Evolutionary conservation across 2,113 vertebrate genomes (phyloP).

Genomic region (Xiphias gladius): DNA sequence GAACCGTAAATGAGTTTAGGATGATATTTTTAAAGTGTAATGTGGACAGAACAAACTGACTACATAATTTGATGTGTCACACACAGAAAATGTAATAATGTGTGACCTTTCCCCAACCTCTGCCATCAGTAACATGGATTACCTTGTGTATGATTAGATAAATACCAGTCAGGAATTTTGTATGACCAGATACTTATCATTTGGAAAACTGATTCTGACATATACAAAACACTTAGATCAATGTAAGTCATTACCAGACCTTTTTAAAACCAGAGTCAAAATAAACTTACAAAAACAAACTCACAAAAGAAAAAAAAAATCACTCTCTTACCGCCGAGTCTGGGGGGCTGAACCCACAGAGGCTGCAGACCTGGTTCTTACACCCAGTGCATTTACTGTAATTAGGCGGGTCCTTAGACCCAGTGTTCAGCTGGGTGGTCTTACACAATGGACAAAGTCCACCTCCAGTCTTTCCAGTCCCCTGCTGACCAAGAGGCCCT

Average conservation of each 20-base stretch:
- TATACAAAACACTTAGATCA: neutral
- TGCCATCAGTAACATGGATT: conserved; percentile 13
- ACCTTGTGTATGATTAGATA: conserved; percentile 15
- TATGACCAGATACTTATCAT: neutral
- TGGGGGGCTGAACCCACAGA: conserved; percentile 96
- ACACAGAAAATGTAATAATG: conserved; percentile 6
- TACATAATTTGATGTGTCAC: conserved; percentile 21
- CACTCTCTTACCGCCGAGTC: conserved; percentile 83
- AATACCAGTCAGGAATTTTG: conserved; percentile 4
- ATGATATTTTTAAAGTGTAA: neutral
- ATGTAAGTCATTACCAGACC: neutral
- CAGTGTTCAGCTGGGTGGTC: conserved; percentile 90
- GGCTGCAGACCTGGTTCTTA: conserved; percentile 93
- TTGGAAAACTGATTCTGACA: too few species aligned
- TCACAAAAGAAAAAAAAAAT: neutral
- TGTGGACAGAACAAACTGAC: neutral
- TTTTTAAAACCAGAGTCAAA: neutral
- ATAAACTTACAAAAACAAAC: neutral
- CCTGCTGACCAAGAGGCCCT: conserved; percentile 72
- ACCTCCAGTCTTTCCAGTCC: conserved; percentile 72
- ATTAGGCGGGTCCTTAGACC: conserved; percentile 91
- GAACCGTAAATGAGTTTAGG: neutral
- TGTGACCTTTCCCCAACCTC: conserved; percentile 14
- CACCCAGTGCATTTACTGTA: conserved; percentile 95
- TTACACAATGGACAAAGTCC: conserved; percentile 93